These are phyloP conservation scores for Lagorchestes hirsutus DNA, from an alignment of 2,797 vertebrate species.

Conservation along the genomic window DNA sequence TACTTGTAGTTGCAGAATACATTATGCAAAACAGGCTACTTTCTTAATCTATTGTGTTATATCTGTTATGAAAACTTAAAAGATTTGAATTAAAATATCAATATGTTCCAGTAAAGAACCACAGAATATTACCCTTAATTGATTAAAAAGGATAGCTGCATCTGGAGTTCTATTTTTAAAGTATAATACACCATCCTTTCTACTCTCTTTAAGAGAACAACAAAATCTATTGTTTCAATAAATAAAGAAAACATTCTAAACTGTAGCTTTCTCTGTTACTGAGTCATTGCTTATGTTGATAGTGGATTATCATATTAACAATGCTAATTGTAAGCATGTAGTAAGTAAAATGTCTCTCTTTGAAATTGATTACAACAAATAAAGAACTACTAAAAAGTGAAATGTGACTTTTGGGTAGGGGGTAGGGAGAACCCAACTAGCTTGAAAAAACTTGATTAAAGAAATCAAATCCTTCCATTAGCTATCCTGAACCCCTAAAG, in stretches of 20 bases:
- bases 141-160: constrained; percentile 21
- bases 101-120: constrained; percentile 54
- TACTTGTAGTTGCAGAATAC: constrained; percentile 53
- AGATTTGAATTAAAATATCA: constrained; percentile 64
- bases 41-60: constrained; percentile 65
- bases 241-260: constrained; percentile 57
- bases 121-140: constrained; percentile 57
- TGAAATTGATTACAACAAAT: constrained; percentile 53
- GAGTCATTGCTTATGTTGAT: constrained; percentile 65
- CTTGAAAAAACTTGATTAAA: constrained; percentile 79
- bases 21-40: constrained; percentile 51
- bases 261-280: constrained; percentile 59
- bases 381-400: constrained; percentile 57
- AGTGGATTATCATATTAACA: constrained; percentile 62
- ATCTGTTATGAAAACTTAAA: constrained; percentile 65
- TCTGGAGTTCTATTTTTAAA: constrained; percentile 62
- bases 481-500: constrained; percentile 87
- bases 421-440: constrained; percentile 74
- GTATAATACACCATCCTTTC: constrained; percentile 41
- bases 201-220: constrained; percentile 63
- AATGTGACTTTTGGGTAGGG: constrained; percentile 54
- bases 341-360: constrained; percentile 69
- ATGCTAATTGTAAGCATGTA: constrained; percentile 56
- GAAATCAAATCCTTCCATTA: constrained; percentile 85
- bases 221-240: constrained; percentile 56